These are phyloP conservation scores for Calliphora vicina DNA, from an alignment of 1,140 invertebrate genomes.

Conservation along the genomic window DNA sequence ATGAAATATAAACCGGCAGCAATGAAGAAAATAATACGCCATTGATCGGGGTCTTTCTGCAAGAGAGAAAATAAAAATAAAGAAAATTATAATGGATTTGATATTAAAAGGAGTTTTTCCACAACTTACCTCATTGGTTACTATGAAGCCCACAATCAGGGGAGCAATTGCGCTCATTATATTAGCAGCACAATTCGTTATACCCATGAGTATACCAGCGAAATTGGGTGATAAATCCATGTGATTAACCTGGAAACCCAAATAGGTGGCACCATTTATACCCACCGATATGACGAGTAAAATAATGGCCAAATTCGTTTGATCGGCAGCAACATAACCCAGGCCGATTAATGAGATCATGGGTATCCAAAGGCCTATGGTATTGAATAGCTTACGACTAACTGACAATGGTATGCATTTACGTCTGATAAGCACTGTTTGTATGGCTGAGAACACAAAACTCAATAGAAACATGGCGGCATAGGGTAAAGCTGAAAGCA, in stretches of 20 bases:
- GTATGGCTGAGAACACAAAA: constrained; percentile 65
- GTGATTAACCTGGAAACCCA: constrained; percentile 75
- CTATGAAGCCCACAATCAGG: constrained; percentile 69
- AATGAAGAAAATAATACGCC: constrained; percentile 81
- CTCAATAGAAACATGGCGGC: constrained; percentile 75
- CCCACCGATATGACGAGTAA: constrained; percentile 77
- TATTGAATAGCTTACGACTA: constrained; percentile 75
- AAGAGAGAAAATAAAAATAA: constrained; percentile 44
- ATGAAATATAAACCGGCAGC: constrained; percentile 74
- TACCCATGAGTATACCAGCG: constrained; percentile 73
- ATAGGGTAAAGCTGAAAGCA: constrained; percentile 84
- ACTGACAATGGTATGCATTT: constrained; percentile 66
- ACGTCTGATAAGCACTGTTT: constrained; percentile 69
- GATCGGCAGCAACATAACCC: constrained; percentile 67
- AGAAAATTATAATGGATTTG: background rate
- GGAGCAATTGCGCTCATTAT: constrained; percentile 79
- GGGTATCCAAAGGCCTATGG: constrained; percentile 70
- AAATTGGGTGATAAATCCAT: constrained; percentile 82
- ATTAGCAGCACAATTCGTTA: constrained; percentile 81
- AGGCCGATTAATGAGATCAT: constrained; percentile 71
- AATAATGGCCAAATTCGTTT: constrained; percentile 67
- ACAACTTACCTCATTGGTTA: constrained; percentile 69
- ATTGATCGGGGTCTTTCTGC: constrained; percentile 68
- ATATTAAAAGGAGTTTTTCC: background rate
- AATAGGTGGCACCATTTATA: constrained; percentile 78